Percentiles rank a stretch among this genome's conserved stretches.
phyloP scores from a whole-genome alignment of 2,797 vertebrate species.

The Salmo trutta region DNA sequence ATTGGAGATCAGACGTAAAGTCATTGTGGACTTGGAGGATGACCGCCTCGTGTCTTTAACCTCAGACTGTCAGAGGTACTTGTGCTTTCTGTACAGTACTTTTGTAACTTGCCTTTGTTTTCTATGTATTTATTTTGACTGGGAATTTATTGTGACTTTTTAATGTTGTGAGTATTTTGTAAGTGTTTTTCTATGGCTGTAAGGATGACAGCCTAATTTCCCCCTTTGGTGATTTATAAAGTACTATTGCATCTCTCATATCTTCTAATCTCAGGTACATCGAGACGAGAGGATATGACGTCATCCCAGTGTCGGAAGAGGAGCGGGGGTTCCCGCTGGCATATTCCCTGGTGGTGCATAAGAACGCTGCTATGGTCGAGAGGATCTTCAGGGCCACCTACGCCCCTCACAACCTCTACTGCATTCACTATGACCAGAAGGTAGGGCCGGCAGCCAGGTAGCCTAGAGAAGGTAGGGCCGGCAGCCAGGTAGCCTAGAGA shows the following conservation, averaged over 20 bases:
- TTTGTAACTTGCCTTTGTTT: too few relatives aligned
- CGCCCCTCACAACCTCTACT: conserved; percentile 86
- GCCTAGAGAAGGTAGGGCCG: too few relatives aligned
- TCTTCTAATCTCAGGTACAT: conserved; percentile 56
- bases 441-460: neutral
- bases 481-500: too few relatives aligned
- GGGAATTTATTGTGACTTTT: neutral
- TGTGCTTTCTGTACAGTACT: neutral
- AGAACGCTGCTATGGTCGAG: conserved; percentile 90
- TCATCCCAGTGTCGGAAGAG: conserved; percentile 69
- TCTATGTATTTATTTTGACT: neutral
- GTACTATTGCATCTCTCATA: neutral
- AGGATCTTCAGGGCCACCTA: conserved; percentile 88
- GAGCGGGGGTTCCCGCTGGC: conserved; percentile 86
- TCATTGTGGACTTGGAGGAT: conserved; percentile 80
- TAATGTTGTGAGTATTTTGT: neutral
- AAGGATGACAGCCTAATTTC: neutral
- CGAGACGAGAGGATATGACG: conserved; percentile 74
- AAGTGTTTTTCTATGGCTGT: neutral
- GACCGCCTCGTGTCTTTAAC: conserved; percentile 77
- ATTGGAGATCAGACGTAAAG: conserved; percentile 80
- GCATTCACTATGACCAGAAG: conserved; percentile 91
- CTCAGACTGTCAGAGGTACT: conserved; percentile 68
- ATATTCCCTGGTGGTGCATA: conserved; percentile 92
- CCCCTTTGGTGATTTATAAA: neutral